Conservation (phyloP, 2,797 vertebrate genomes). For the Hapalemur alaotrensis region DNA sequence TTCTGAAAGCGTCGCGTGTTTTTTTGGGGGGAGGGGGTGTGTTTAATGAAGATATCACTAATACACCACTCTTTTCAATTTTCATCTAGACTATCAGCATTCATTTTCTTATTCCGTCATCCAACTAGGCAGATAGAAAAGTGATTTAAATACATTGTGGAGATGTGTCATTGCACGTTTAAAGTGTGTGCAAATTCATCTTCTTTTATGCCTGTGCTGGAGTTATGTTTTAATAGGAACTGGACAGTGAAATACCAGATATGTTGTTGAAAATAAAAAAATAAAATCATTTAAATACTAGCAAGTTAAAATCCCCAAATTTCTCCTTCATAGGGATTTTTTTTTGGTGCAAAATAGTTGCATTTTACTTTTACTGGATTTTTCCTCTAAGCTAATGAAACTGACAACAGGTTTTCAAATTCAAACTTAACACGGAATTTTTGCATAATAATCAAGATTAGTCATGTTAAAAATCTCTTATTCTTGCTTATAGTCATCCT, state of each 20-base stretch:
- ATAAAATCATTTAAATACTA: neutral
- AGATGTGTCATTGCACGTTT: neutral
- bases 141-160: constrained; percentile 29
- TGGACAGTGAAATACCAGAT: neutral
- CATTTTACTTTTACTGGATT: neutral
- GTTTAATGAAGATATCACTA: constrained; percentile 78
- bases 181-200: constrained; percentile 48
- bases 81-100: constrained; percentile 23
- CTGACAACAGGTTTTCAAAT: neutral
- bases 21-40: neutral
- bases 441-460: constrained; percentile 28
- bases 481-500: neutral
- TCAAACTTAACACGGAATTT: neutral
- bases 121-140: constrained; percentile 44
- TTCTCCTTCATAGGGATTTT: neutral
- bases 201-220: neutral
- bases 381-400: constrained; percentile 4
- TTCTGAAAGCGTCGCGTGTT: constrained; percentile 72
- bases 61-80: constrained; percentile 49
- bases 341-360: constrained; percentile 36
- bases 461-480: neutral
- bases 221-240: constrained; percentile 58
- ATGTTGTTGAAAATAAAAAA: constrained; percentile 2
- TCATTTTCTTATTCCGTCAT: constrained; percentile 62
- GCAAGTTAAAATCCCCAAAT: neutral